Base-by-base conservation (phyloP, 1,140 invertebrate genomes). In the Octopus sinensis region DNA sequence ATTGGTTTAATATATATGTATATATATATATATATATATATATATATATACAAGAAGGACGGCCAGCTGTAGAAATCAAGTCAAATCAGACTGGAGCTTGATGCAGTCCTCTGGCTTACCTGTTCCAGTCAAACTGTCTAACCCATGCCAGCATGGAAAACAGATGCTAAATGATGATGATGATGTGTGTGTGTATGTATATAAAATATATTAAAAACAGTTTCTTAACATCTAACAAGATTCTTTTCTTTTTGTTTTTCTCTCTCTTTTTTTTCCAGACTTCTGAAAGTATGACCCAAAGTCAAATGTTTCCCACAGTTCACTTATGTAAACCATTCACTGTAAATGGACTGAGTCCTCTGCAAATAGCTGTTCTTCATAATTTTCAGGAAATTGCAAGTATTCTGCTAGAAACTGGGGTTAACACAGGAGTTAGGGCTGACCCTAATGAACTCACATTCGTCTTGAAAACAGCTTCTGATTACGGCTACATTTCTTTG, bases 371-470 rank as follows among this genome's bases (percentile, higher is more conserved):
- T 43, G 95, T 97, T 0, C 93, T 95, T 81, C 94, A 93, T 23
- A 93, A 93, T 43, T 94, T 96, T 86, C 92, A 93, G 80, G 94
- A 95, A 62, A 95, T 98, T 76, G 94, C 94, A 5, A 90, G 93
- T 10, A 89, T 93, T 0, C 91, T 99, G 3, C 90, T 99, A 62
- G 92, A 93, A 80, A 92, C 94, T 73, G 95, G 91, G 43, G 92
- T 92, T 62, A 93, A 93, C 86, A 84, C 87, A 51, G 84, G 86
- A 6, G 77, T 88, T 4, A 85, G 83, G 7, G 83, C 87, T 0
- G 84, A 88, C 53, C 88, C 88, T 54, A 79, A 78, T 7, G 85
- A 87, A 23, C 81, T 86, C 12, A 93, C 93, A 12, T 93, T 93
- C 4, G 93, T 94, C 10, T 91, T 96, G 78, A 93, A 94, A 0